Base-by-base conservation (phyloP, 2,113 vertebrate genomes). In the Proteles cristata region DNA sequence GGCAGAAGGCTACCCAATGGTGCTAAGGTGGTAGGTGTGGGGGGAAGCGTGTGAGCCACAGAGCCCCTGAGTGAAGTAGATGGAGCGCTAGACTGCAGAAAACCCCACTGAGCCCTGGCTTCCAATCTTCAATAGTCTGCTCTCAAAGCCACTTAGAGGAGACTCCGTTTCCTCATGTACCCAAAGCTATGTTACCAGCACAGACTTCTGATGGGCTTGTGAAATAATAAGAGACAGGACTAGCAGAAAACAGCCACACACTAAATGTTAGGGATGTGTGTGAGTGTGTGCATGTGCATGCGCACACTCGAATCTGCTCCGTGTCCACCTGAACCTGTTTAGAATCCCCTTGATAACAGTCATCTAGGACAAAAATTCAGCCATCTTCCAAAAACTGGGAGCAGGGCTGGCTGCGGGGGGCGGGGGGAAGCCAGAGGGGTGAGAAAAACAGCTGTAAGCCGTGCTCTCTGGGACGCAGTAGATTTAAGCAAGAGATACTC, bases 271-370 rank as follows among this genome's bases (percentile, higher is more conserved):
- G 58, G 31, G 0, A 55, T 11, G 11, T 14, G 25, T 53, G 14
- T 23, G 43, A 31, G 66, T 31, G 31, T 21, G 82, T 19, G 45
- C 35, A 58, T 11, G 50, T 11, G 33, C 23, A 28, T 39, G 39
- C 0, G 26, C 31, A 10, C 14, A 12, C 14, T 26, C 39, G 26
- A 73, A 92, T 94, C 39, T 66, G 45, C 55, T 89, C 65, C 8
- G 25, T 89, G 45, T 76, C 65, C 45, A 14, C 74, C 94, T 90
- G 31, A 87, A 90, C 45, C 73, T 55, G 21, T 94, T 83, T 43
- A 83, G 48, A 92, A 90, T 93, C 43, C 85, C 45, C 28, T 69
- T 84, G 61, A 71, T 68, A 93, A 93, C 19, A 87, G 39, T 83
- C 63, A 90, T 68, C 74, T 58, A 76, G 28, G 21, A 88, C 66